Base-by-base conservation (phyloP, 2,888 invertebrate species). In the Boloria euphrosyne region DNA sequence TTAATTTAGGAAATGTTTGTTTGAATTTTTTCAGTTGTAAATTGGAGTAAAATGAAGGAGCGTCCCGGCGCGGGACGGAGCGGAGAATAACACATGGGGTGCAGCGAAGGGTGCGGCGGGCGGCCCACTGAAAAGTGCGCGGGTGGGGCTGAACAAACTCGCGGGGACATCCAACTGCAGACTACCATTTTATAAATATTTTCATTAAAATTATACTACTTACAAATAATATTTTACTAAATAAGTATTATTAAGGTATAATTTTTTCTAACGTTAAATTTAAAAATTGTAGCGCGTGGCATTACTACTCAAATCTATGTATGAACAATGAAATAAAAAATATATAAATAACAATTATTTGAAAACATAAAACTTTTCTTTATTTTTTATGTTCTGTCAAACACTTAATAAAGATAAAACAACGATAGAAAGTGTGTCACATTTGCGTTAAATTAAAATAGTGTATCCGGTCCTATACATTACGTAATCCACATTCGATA, bases 101-200 rank as follows among this genome's bases (percentile, higher is more conserved):
- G 88, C 87, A 84, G 85, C 86, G 86, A 81, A 85, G 86, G 89
- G 88, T 84, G 86, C 89, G 87, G 85, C 85, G 90, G 84, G 86
- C 81, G 89, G 89, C 90, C 89, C 90, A 87, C 90, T 89, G 90
- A 91, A 90, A 90, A 90, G 90, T 90, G 89, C 90, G 91, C 91
- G 91, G 92, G 90, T 87, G 90, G 91, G 90, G 90, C 90, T 89
- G 91, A 90, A 90, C 92, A 91, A 92, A 92, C 92, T 92, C 92
- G 92, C 92, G 92, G 87, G 92, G 90, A 86, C 88, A 80, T 80
- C 69, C 89, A 87, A 83, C 77, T 78, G 73, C 75, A 69, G 69
- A 73, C 69, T 18, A 52, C 16, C 57, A 76, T 72, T 78, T 80
- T 85, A 79, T 71, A 57, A 74, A 76, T 78, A 78, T 75, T 76